Conservation (phyloP, 35 echinoderm and acorn worm genomes). For the Stichopus chloronotus region DNA sequence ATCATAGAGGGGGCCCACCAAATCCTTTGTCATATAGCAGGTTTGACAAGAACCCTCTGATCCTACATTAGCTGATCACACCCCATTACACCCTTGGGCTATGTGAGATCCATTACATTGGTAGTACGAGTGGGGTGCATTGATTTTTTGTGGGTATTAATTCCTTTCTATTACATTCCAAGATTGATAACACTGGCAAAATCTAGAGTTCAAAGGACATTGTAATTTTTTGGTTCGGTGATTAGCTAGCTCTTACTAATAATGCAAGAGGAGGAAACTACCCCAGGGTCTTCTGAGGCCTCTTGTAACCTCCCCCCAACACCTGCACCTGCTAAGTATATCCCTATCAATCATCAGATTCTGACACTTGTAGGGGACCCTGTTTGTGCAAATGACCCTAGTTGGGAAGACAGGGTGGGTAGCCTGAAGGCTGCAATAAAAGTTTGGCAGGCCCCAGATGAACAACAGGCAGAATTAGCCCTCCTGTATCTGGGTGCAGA, state of each 20-base stretch:
- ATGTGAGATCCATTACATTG: background rate
- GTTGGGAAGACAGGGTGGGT: background rate
- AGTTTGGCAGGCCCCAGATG: constrained; percentile 8
- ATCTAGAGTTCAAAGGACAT: background rate
- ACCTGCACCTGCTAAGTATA: background rate
- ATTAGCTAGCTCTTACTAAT: background rate
- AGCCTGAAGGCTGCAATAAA: constrained; percentile 21
- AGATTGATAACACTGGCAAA: background rate
- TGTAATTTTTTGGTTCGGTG: background rate
- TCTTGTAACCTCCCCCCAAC: background rate
- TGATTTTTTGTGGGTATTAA: background rate
- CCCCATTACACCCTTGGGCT: too few relatives aligned
- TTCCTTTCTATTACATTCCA: background rate
- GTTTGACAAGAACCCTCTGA: too few relatives aligned
- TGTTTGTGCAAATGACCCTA: constrained; percentile 14
- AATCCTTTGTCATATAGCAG: too few relatives aligned
- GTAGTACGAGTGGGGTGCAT: constrained; percentile 18
- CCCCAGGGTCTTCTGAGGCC: background rate
- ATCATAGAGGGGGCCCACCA: too few relatives aligned
- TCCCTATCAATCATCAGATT: background rate
- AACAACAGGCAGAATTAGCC: constrained; percentile 34
- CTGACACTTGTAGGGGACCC: constrained; percentile 1
- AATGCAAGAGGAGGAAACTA: background rate
- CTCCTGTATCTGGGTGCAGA: constrained; percentile 30
- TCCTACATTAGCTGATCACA: too few relatives aligned